Percentiles rank a stretch among this genome's conserved stretches.
Evolutionary conservation across 2,113 vertebrate genomes (phyloP).

Genomic region (Paralichthys olivaceus): DNA sequence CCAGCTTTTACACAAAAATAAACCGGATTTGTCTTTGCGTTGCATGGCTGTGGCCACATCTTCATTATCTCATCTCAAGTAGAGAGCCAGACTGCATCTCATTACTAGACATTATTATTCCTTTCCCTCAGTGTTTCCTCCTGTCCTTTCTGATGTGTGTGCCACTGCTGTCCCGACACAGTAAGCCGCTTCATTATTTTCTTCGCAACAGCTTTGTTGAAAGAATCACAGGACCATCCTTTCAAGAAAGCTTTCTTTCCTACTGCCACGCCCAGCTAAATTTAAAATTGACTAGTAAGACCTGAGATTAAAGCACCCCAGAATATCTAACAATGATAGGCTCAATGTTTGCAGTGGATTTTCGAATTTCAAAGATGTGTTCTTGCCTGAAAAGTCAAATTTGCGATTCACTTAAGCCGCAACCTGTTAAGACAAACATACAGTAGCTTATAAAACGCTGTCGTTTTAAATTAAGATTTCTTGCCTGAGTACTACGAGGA

Average conservation of each 20-base stretch:
- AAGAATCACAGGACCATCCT: constrained; percentile 37
- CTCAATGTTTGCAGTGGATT: not conserved
- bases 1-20: constrained; percentile 4
- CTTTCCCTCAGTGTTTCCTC: constrained; percentile 13
- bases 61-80: constrained; percentile 15
- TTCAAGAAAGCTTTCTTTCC: constrained; percentile 35
- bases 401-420: not conserved
- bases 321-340: not conserved
- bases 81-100: constrained; percentile 36
- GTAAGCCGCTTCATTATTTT: constrained; percentile 60
- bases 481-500: not conserved
- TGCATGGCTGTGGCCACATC: not conserved
- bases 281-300: constrained; percentile 30
- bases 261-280: constrained; percentile 38
- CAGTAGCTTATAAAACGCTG: not conserved
- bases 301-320: constrained; percentile 10
- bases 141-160: constrained; percentile 12
- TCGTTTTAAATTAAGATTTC: not conserved
- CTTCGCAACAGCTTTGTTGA: constrained; percentile 44
- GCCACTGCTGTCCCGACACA: not conserved
- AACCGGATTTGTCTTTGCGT: constrained; percentile 24
- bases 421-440: not conserved
- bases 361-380: not conserved
- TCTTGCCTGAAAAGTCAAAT: not conserved
- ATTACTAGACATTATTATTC: constrained; percentile 53